These are phyloP conservation scores for Morone chrysops DNA, from an alignment of 2,113 vertebrate species.

Conservation along the genomic window DNA sequence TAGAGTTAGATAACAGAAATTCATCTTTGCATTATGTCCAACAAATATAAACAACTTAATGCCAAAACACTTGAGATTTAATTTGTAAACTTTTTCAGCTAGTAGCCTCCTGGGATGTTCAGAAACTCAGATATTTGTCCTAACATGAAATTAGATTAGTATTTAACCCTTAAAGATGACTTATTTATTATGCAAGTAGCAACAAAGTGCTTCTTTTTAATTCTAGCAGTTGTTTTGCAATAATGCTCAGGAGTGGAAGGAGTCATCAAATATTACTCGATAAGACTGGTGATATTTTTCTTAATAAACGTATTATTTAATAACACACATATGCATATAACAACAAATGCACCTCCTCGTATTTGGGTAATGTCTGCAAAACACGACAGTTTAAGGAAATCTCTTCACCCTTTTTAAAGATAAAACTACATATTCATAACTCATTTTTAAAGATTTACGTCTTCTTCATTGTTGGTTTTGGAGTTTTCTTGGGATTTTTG, in stretches of 20 bases:
- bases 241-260: not conserved
- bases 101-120: not conserved
- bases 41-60: conserved; percentile 1
- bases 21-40: not conserved
- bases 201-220: not conserved
- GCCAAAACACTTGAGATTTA: not conserved
- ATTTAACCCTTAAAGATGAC: not conserved
- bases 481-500: too few relatives aligned
- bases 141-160: not conserved
- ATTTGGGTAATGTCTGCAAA: too few relatives aligned
- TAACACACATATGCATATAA: too few relatives aligned
- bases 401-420: not conserved
- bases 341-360: too few relatives aligned
- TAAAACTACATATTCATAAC: too few relatives aligned
- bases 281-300: not conserved
- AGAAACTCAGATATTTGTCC: not conserved
- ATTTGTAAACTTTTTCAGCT: not conserved
- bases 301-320: too few relatives aligned
- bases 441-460: too few relatives aligned
- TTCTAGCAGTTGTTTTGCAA: not conserved
- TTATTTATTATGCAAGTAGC: not conserved
- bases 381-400: not conserved
- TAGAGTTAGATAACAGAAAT: not conserved
- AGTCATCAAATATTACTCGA: not conserved
- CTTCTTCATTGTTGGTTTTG: too few relatives aligned